Percentiles rank a stretch among this genome's conserved stretches.
phyloP scores from a whole-genome alignment of 2,113 vertebrate genomes.

The Pandion haliaetus region DNA sequence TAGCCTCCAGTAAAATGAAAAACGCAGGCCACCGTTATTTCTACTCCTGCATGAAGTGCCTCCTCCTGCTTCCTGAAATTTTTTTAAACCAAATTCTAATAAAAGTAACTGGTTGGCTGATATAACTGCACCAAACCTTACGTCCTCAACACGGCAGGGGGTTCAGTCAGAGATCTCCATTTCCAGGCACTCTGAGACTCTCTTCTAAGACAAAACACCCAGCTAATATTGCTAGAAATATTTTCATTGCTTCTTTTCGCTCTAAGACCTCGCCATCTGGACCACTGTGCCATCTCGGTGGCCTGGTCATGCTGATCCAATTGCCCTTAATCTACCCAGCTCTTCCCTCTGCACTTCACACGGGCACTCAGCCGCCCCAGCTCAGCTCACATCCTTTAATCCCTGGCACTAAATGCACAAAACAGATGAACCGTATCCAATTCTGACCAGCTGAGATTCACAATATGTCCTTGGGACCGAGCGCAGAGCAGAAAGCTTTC shows the following conservation, averaged over 20 bases:
- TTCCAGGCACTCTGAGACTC: background rate
- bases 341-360: background rate
- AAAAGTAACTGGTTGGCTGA: background rate
- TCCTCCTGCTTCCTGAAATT: background rate
- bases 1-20: background rate
- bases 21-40: background rate
- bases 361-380: background rate
- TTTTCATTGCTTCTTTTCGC: background rate
- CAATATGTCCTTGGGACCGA: background rate
- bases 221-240: background rate
- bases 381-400: background rate
- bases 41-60: background rate
- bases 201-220: background rate
- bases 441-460: background rate
- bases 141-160: accelerated
- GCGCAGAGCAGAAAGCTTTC: background rate
- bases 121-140: background rate
- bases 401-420: background rate
- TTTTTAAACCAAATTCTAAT: background rate
- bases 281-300: background rate
- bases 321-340: background rate
- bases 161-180: background rate
- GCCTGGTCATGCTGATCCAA: background rate
- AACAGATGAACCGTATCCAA: background rate
- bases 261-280: background rate